Evolutionary conservation across 1,140 invertebrate species (phyloP).

Genomic region (Hyphantria cunea): DNA sequence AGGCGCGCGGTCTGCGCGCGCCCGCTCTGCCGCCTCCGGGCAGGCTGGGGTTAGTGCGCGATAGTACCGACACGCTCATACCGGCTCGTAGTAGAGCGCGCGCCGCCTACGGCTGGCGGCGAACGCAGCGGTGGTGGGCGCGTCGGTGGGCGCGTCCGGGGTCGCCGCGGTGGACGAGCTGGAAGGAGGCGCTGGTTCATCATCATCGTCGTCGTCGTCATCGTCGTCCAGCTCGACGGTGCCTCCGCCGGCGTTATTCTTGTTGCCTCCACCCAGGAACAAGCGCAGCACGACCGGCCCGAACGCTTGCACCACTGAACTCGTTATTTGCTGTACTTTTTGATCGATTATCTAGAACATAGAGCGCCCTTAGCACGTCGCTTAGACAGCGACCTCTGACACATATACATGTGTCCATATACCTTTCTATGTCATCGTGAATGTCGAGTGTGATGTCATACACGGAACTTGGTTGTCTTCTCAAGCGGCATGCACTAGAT

Average conservation of each 20-base stretch:
- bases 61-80: constrained; percentile 62
- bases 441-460: neutral
- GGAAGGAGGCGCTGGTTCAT: constrained; percentile 35
- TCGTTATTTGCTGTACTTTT: constrained; percentile 87
- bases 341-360: constrained; percentile 89
- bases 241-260: constrained; percentile 54
- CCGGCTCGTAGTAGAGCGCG: constrained; percentile 69
- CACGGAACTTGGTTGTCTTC: neutral
- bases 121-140: constrained; percentile 32
- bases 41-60: constrained; percentile 71
- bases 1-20: constrained; percentile 50
- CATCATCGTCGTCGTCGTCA: constrained; percentile 42
- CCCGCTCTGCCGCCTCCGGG: constrained; percentile 67
- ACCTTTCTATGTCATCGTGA: neutral
- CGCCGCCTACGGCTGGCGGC: constrained; percentile 61
- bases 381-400: constrained; percentile 27
- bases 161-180: constrained; percentile 49
- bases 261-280: constrained; percentile 77
- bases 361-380: constrained; percentile 50
- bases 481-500: neutral
- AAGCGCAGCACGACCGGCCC: constrained; percentile 85
- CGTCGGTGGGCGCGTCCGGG: constrained; percentile 52
- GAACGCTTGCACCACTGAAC: constrained; percentile 85
- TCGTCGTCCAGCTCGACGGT: constrained; percentile 73
- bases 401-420: neutral